Evolutionary conservation across 2,888 invertebrate genomes (phyloP).

Genomic region (Harmothoe impar): DNA sequence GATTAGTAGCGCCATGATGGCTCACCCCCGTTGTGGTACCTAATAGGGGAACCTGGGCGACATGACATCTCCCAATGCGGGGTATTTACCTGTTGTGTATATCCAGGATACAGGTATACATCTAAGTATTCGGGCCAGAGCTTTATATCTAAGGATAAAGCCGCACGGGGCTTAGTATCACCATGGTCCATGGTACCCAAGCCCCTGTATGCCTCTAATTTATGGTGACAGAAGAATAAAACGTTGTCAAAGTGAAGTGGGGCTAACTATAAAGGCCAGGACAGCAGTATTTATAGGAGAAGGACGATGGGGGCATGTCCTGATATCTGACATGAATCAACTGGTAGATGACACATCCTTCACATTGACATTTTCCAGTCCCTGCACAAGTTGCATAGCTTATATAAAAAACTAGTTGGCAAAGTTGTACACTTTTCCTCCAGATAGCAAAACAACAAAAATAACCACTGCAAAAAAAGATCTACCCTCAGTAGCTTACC

Average conservation of each 20-base stretch:
- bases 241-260: not conserved
- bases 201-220: not conserved
- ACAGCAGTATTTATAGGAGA: not conserved
- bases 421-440: too few species aligned
- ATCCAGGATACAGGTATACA: not conserved
- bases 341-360: not conserved
- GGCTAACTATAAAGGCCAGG: not conserved
- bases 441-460: too few species aligned
- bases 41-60: not conserved
- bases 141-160: not conserved
- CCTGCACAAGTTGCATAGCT: not conserved
- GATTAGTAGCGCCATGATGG: not conserved
- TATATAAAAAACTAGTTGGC: too few species aligned
- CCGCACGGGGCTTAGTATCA: too few species aligned
- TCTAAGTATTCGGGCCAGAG: not conserved
- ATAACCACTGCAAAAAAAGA: too few species aligned
- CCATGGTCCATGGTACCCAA: too few species aligned
- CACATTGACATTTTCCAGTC: not conserved
- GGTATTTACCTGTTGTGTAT: not conserved
- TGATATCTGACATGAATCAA: not conserved
- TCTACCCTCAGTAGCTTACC: too few species aligned
- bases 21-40: not conserved
- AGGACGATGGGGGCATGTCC: not conserved
- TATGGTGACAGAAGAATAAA: not conserved
- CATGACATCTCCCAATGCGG: slow-evolving; percentile 3